Evolutionary conservation across 2,113 vertebrate genomes (phyloP), one percentile per base, ranked within the genome.

Genomic region (Bettongia penicillata): DNA sequence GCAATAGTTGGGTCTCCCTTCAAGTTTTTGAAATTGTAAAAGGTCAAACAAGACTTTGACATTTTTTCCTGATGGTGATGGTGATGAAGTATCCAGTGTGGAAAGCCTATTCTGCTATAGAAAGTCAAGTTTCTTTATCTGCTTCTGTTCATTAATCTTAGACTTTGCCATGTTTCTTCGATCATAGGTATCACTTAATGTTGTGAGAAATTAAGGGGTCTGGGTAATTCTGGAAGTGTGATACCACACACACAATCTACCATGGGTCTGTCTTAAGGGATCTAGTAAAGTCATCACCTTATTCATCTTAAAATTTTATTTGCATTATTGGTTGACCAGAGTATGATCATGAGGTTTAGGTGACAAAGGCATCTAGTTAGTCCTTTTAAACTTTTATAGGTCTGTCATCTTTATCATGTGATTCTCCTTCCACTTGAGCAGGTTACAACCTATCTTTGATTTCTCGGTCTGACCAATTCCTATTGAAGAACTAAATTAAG

Each of bases 21-120:
- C 0, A 7, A 92, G 53, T 90, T 97, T 96, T 50, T 68, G 96
- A 97, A 97, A 96, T 53, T 94, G 43, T 95, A 94, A 93, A 97
- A 98, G 97, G 96, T 97, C 96, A 97, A 96, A 96, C 23, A 89
- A 96, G 97, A 11, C 26, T 96, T 96, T 96, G 96, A 93, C 93
- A 89, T 53, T 94, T 55, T 68, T 84, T 23, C 57, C 31, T 61
- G 26, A 12, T 61, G 28, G 28, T 68, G 57, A 43, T 48, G 51
- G 52, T 89, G 94, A 43, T 91, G 96, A 97, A 97, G 95, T 89
- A 92, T 52, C 23, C 90, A 55, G 51, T n/a, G 52, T 28, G 53
- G 93, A 48, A 49, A 84, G 68, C 96, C 94, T 31, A 7, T 91
- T 97, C 2, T n/a, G 47, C 57, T 97, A 95, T 95, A 91, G 53